Conservation (phyloP, 2,888 invertebrate species). For the Chouioia cunea region DNA sequence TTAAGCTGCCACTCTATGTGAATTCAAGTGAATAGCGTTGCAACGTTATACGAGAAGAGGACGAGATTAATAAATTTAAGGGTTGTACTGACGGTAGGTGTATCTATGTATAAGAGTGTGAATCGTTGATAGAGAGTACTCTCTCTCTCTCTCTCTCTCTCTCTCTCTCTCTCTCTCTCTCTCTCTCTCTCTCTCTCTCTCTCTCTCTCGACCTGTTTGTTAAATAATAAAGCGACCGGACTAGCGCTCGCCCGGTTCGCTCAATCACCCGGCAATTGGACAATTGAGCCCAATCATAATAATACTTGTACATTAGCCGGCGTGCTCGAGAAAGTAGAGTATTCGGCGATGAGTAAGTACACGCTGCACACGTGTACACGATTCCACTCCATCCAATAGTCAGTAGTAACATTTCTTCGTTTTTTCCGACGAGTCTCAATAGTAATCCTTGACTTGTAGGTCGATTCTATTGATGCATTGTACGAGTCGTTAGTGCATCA, state of each 20-base stretch:
- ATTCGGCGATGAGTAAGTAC: conserved; percentile 28
- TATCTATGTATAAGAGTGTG: too few relatives aligned
- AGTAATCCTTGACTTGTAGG: too few relatives aligned
- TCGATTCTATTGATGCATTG: too few relatives aligned
- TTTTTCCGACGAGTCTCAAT: not conserved
- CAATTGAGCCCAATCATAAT: conserved; percentile 69
- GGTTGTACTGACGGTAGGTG: too few relatives aligned
- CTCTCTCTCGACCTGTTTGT: conserved; percentile 53
- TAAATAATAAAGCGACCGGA: conserved; percentile 57
- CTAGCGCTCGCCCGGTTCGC: conserved; percentile 3
- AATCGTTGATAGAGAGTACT: too few relatives aligned
- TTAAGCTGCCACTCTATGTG: too few relatives aligned
- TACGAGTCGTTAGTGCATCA: too few relatives aligned
- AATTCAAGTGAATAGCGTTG: too few relatives aligned
- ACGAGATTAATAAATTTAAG: too few relatives aligned
- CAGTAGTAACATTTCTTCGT: not conserved
- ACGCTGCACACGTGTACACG: conserved; percentile 5
- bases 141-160: conserved; percentile 19
- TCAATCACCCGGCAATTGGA: conserved; percentile 68
- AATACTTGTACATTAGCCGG: conserved; percentile 49
- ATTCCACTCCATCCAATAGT: not conserved
- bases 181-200: conserved; percentile 21
- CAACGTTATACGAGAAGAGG: too few relatives aligned
- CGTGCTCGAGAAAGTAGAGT: conserved; percentile 6
- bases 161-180: conserved; percentile 1